These are phyloP conservation scores for Grantiella picta DNA, from an alignment of 2,113 vertebrate species.

Conservation along the genomic window DNA sequence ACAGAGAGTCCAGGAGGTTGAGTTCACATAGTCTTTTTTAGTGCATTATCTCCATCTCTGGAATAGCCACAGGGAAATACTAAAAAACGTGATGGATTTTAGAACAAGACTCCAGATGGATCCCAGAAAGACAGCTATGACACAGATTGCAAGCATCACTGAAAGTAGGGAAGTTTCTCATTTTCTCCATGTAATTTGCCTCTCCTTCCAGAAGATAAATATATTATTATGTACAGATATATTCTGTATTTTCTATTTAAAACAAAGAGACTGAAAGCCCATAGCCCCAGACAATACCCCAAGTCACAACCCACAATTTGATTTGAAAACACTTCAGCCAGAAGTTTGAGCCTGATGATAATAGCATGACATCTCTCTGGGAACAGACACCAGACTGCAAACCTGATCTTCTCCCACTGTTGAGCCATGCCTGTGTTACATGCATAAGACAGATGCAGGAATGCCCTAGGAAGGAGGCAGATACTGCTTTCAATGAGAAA, in stretches of 20 bases:
- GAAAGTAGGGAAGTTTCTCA: background rate
- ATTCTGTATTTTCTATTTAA: conserved; percentile 42
- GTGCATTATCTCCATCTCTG: background rate
- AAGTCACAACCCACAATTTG: background rate
- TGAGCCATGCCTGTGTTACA: conserved; percentile 58
- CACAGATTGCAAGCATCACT: background rate
- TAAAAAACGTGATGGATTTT: background rate
- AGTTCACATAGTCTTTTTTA: background rate
- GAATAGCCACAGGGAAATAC: background rate
- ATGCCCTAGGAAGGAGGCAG: conserved; percentile 50
- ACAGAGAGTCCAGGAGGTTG: background rate
- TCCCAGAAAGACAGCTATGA: background rate
- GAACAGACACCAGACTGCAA: conserved; percentile 49
- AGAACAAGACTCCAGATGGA: background rate
- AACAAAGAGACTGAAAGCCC: conserved; percentile 11
- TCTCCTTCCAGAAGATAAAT: background rate
- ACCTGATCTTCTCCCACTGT: conserved; percentile 41
- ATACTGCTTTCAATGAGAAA: conserved; percentile 44
- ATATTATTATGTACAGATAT: background rate
- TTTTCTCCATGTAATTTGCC: background rate
- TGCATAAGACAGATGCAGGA: conserved; percentile 69
- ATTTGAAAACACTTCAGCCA: conserved; percentile 50
- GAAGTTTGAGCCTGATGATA: conserved; percentile 44
- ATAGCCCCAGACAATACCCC: background rate
- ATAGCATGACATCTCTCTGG: background rate